Base-by-base conservation (phyloP, 1,140 invertebrate genomes). In the Campodea augens region DNA sequence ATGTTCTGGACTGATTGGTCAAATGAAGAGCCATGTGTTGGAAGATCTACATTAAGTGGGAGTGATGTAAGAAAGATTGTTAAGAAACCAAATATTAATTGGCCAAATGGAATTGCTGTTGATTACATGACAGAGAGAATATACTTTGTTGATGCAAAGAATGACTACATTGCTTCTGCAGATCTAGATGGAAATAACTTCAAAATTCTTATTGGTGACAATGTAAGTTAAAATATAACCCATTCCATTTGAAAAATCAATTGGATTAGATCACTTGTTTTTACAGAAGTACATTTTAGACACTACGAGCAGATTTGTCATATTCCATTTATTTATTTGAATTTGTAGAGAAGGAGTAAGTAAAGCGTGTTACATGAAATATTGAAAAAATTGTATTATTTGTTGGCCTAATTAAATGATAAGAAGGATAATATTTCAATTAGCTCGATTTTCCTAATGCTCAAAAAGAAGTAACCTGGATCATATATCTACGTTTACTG, bases 1-100 rank as follows among this genome's bases (percentile, higher is more conserved):
- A 66, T 93, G 55, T 92, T 87, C 56, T 89, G 88, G 84, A 90
- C 87, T 0, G 90, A 96, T 60, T 95, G 90, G 89, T 81, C 86
- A 15, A 69, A 67, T 12, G 68, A 63, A 25, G 72, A 73, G 49
- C 78, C 85, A 0, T 76, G 78, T 1, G 80, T 96, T 15, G 84
- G 83, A 25, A 61, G 86, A 38, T 78, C 88, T 1, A 80, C 82
- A 55, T 69, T 93, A 46, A 88, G 96, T 61, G 91, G 91, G 0
- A 70, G 62, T 0, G 70, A 86, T 50, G 68, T 79, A 2, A 74
- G 70, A 45, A 66, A 69, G 41, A 60, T 92, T 24, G 79, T 88
- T 42, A 68, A 66, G 1, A 74, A 71, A 49, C 68, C 69, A 4
- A 62, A 53, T 2, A 77, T 90, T 0, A 73, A 80, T 29, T 87